phyloP scores from a whole-genome alignment of 2,113 vertebrate species.

The Danionella cerebrum region DNA sequence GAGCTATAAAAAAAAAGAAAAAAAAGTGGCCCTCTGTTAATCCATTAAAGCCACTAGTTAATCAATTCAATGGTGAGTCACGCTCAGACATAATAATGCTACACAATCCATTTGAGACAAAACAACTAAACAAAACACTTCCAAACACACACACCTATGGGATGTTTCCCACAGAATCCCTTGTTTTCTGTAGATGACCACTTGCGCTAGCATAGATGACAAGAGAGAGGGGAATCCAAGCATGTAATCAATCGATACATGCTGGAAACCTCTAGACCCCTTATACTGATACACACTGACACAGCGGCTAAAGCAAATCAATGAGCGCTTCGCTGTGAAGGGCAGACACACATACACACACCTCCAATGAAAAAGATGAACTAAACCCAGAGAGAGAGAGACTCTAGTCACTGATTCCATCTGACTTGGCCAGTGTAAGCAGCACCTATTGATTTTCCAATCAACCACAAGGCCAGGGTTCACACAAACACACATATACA shows the following conservation, averaged over 20 bases:
- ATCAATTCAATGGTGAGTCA: conserved; percentile 27
- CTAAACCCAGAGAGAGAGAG: conserved; percentile 42
- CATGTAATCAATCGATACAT: conserved; percentile 66
- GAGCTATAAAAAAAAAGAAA: too few relatives aligned
- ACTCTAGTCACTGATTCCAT: conserved; percentile 46
- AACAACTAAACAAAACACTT: not conserved
- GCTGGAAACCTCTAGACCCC: conserved; percentile 63
- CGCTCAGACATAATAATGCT: not conserved
- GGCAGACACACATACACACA: conserved; percentile 56
- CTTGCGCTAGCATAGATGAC: conserved; percentile 58
- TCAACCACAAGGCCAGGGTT: conserved; percentile 55
- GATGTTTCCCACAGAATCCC: not conserved
- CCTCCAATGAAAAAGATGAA: conserved; percentile 52
- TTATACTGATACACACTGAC: conserved; percentile 30
- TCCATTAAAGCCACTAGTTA: conserved; percentile 26
- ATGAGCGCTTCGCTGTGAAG: conserved; percentile 57
- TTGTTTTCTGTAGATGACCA: conserved; percentile 9
- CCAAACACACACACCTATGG: not conserved
- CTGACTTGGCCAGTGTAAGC: conserved; percentile 62
- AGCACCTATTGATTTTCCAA: conserved; percentile 62
- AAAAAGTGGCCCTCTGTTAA: conserved; percentile 26
- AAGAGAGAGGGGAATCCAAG: conserved; percentile 64
- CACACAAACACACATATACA: conserved; percentile 32
- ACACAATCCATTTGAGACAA: conserved; percentile 2
- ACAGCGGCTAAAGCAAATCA: conserved; percentile 55